phyloP scores from a whole-genome alignment of 2,888 invertebrate genomes.

The Pyrocoelia pectoralis region DNA sequence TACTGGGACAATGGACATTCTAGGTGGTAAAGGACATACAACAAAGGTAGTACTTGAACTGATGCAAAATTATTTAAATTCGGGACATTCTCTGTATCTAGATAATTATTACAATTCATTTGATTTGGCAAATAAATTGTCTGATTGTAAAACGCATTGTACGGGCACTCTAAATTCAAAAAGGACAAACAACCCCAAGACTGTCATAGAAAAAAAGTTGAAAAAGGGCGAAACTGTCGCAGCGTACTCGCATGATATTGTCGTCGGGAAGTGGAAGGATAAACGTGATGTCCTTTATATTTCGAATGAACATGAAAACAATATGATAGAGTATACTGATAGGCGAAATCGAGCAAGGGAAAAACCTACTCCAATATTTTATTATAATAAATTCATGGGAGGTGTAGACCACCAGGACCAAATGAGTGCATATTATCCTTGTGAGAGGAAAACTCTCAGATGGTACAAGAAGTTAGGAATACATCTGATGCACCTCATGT shows the following conservation, averaged over 20 bases:
- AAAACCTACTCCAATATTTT: conserved; percentile 17
- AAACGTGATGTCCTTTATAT: conserved; percentile 10
- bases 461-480: conserved; percentile 7
- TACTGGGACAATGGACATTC: conserved; percentile 41
- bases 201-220: conserved; percentile 25
- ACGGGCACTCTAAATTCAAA: conserved; percentile 36
- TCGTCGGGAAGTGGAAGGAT: conserved; percentile 31
- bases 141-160: conserved; percentile 37
- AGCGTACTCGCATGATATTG: conserved; percentile 33
- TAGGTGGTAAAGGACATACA: conserved; percentile 43
- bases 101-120: conserved; percentile 14
- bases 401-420: conserved; percentile 18
- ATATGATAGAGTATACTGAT: conserved; percentile 4
- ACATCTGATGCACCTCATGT: conserved; percentile 2
- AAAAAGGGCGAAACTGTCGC: neutral
- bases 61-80: conserved; percentile 35
- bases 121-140: conserved; percentile 9
- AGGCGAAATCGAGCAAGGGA: conserved; percentile 5
- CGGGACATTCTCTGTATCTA: conserved; percentile 29
- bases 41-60: conserved; percentile 40
- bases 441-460: neutral
- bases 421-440: neutral
- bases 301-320: neutral
- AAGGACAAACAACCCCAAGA: conserved; percentile 33
- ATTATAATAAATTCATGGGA: conserved; percentile 26